Base-by-base conservation (phyloP, 2,797 vertebrate species). In the Peromyscus nudipes region DNA sequence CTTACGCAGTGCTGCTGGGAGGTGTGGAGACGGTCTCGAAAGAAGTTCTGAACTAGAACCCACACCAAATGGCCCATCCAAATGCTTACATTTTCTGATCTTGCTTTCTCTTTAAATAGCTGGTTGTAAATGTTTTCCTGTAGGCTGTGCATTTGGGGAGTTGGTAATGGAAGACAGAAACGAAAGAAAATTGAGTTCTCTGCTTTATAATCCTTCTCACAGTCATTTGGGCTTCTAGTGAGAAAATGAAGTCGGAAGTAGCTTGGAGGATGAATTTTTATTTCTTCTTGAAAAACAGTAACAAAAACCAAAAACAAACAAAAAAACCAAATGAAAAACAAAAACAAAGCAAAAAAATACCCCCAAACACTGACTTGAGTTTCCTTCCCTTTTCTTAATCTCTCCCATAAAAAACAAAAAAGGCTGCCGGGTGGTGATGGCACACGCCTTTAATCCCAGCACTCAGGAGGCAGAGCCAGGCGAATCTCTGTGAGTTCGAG, bases 201-300 rank as follows among this genome's bases (percentile, higher is more conserved):
- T 89, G 91, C 46, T 31, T 79, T 77, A 4, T 0, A n/a, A 6
- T 52, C 79, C 82, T 65, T 90, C 76, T 64, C 55, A 7, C 0
- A 13, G 13, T 49, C n/a, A 37, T 77, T 62, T 40, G 71, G 16
- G 8, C 67, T 92, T 57, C 79, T 81, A 76, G 21, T 79, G 46
- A 95, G 89, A 65, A 97, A 96, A 96, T 1, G 65, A 95, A 96
- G 37, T 94, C 46, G 75, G 89, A 93, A 92, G n/a, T 79, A 64
- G 55, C 84, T 95, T 91, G 73, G 87, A 95, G 89, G 92, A 55
- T 69, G 40, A 55, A 43, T 67, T 97, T 98, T 97, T 96, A 97
- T 96, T 98, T 95, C 90, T 97, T 93, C 55, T 86, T 86, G 25
- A 87, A 92, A 75, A 60, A 96, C 31, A 46, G 31, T 69, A 69